These are phyloP conservation scores for Hypomecis atomaria DNA, from an alignment of 2,888 invertebrate species.

Conservation along the genomic window DNA sequence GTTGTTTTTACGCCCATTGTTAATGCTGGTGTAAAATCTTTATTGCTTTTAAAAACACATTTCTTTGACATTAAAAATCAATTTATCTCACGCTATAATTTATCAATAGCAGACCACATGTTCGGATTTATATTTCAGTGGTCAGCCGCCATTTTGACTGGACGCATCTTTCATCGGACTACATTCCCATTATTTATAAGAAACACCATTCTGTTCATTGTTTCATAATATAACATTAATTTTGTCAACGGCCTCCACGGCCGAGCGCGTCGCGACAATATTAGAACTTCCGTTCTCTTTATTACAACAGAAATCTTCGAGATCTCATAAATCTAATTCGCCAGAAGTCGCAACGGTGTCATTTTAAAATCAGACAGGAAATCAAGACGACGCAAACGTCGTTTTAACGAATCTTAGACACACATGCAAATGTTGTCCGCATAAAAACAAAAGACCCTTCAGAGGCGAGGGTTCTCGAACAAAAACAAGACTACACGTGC, in stretches of 20 bases:
- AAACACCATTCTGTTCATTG: conserved; percentile 78
- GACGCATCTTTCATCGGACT: conserved; percentile 68
- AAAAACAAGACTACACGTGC: conserved; percentile 78
- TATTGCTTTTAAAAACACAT: conserved; percentile 42
- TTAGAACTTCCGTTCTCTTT: conserved; percentile 76
- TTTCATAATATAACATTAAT: conserved; percentile 83
- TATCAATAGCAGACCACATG: conserved; percentile 45
- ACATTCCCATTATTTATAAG: conserved; percentile 70
- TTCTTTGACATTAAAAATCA: conserved; percentile 49
- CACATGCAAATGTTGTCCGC: conserved; percentile 72
- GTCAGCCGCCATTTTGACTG: conserved; percentile 59
- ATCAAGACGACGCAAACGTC: conserved; percentile 58
- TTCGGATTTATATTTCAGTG: conserved; percentile 49
- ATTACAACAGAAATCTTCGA: conserved; percentile 54
- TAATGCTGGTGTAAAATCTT: conserved; percentile 41
- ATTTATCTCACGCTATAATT: conserved; percentile 45
- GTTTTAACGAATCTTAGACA: conserved; percentile 46
- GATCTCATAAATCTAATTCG: conserved; percentile 58
- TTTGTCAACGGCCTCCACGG: conserved; percentile 77
- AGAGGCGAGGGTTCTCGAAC: conserved; percentile 54
- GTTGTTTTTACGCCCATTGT: conserved; percentile 28
- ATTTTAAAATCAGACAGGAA: conserved; percentile 54
- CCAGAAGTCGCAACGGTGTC: conserved; percentile 45
- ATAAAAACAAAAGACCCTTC: conserved; percentile 71
- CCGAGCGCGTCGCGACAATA: conserved; percentile 69